phyloP scores from a whole-genome alignment of 2,113 vertebrate genomes.

The Eptesicus fuscus region DNA sequence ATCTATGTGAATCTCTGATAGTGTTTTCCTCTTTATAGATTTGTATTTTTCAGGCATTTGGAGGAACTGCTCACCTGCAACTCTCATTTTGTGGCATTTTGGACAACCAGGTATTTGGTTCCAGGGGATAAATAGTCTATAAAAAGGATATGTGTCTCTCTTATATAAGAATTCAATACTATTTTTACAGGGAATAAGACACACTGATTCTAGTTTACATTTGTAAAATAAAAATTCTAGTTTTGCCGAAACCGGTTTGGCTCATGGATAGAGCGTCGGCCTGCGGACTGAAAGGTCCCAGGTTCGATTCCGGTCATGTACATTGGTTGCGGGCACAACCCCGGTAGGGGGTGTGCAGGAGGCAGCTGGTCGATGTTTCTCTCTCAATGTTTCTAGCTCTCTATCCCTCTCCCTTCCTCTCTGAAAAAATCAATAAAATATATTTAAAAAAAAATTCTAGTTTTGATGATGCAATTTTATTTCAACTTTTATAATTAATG shows the following conservation, averaged over 20 bases:
- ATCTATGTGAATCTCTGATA: not conserved
- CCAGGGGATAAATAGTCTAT: not conserved
- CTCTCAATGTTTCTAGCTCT: too few species aligned
- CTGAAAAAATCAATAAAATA: too few species aligned
- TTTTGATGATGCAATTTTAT: not conserved
- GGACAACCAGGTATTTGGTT: not conserved
- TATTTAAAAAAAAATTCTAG: slow-evolving; percentile 14
- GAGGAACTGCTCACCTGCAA: not conserved
- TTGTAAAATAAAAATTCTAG: not conserved
- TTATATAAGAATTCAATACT: not conserved
- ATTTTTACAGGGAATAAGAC: not conserved
- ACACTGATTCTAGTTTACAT: not conserved
- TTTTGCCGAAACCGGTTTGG: too few species aligned
- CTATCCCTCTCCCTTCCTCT: too few species aligned
- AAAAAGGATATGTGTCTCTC: not conserved
- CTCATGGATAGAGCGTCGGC: too few species aligned
- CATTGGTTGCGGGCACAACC: too few species aligned
- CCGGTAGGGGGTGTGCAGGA: too few species aligned
- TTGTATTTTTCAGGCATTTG: not conserved
- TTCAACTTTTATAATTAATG: not conserved
- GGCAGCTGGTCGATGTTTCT: too few species aligned
- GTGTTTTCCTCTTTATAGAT: not conserved
- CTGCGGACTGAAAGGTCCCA: too few species aligned
- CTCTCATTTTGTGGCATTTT: slow-evolving; percentile 6
- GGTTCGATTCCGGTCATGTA: too few species aligned